Evolutionary conservation across 2,113 vertebrate genomes (phyloP), one percentile per base, ranked within the genome.

Genomic region (Heterotilapia buettikoferi): DNA sequence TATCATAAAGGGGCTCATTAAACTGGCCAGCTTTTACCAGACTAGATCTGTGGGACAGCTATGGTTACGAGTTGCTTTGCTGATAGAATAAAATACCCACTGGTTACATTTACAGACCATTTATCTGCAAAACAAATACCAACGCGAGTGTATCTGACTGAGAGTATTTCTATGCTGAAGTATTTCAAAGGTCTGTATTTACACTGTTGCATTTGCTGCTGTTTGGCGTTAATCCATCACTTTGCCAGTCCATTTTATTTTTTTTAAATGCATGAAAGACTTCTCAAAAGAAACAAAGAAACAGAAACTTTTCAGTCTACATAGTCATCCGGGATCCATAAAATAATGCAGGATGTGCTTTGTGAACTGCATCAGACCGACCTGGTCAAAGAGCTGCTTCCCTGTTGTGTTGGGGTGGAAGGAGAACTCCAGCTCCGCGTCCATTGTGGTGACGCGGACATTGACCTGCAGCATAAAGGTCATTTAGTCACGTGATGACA

Each of bases 371-470:
- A 6, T 5, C 40, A 56, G 1, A 93, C 97, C 90, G 29, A 99
- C 99, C 98, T 99, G 99, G 80, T 99, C 98, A 79, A 98, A 99
- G 10, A 99, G 97, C 94, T 99, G 98, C 82, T 98, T 98, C 82
- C 99, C 98, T 3, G 97, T 99, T 29, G 98, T 99, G 89, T 96
- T 98, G 10, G 97, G 96, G 91, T 98, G 97, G 96, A 99, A 98
- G 91, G 98, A 98, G 82, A 99, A 99, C 95, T 99, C 99, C 97
- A 99, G 95, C 96, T 99, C 98, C 0, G 98, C 98, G 61, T 99
- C 98, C 99, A 99, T 96, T 19, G 98, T 97, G 93, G 97, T 98
- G 92, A 99, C 97, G 47, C 98, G 98, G 76, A 99, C 98, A 0
- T 99, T 99, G 95, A 99, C 96, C 99, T 99, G 92, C 61, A 76